Percentiles rank a stretch among this genome's conserved stretches.
phyloP scores from a whole-genome alignment of 2,888 invertebrate genomes.

The Aphidius colemani region DNA sequence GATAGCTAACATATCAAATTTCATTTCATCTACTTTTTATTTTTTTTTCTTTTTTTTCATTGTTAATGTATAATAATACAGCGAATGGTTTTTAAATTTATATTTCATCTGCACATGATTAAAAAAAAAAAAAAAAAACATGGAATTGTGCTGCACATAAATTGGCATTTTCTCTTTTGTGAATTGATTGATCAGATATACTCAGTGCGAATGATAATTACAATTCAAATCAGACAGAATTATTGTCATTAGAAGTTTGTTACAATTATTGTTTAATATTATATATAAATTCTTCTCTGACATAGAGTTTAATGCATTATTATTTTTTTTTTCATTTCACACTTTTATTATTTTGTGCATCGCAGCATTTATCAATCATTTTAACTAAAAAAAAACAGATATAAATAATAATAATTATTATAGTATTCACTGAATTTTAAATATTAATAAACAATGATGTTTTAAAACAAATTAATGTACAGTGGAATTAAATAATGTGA shows the following conservation, averaged over 20 bases:
- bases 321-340: constrained; percentile 33
- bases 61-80: no score
- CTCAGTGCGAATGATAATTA: constrained; percentile 3
- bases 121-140: neutral
- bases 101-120: constrained; percentile 10
- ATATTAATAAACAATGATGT: neutral
- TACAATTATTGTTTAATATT: neutral
- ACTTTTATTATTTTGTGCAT: constrained; percentile 37
- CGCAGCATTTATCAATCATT: neutral
- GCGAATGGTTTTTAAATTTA: constrained; percentile 5
- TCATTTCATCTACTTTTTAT: constrained; percentile 27
- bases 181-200: constrained; percentile 6
- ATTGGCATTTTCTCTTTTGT: constrained; percentile 6
- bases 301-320: constrained; percentile 41
- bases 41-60: constrained; percentile 23
- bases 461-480: no score
- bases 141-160: constrained; percentile 15
- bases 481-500: no score
- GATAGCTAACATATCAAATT: no score
- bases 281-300: constrained; percentile 22
- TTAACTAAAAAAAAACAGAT: neutral
- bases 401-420: no score
- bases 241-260: constrained; percentile 39
- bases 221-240: constrained; percentile 40
- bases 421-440: neutral